Evolutionary conservation across 2,888 invertebrate species (phyloP).

Genomic region (Lacanobia oleracea): DNA sequence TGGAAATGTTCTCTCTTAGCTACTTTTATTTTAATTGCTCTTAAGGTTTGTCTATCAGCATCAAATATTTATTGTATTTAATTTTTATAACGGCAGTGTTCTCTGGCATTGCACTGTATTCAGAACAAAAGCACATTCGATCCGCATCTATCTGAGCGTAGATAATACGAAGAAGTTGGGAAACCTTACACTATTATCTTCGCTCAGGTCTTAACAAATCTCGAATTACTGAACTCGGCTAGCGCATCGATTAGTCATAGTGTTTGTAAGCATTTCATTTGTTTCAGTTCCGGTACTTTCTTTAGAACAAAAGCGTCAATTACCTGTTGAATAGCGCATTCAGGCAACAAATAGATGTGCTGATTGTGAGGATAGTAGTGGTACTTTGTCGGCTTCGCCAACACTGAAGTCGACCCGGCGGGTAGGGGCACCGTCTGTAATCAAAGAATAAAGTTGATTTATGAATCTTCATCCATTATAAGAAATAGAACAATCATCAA

Average conservation of each 20-base stretch:
- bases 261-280: constrained; percentile 55
- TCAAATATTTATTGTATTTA: constrained; percentile 16
- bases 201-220: constrained; percentile 38
- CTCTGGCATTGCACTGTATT: constrained; percentile 44
- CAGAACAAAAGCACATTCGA: constrained; percentile 54
- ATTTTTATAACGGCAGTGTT: constrained; percentile 18
- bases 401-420: constrained; percentile 92
- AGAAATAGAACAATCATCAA: constrained; percentile 55
- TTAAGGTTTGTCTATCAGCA: constrained; percentile 5
- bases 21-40: constrained; percentile 26
- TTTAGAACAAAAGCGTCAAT: constrained; percentile 69
- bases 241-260: constrained; percentile 44
- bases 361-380: constrained; percentile 98
- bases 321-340: constrained; percentile 98
- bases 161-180: constrained; percentile 30
- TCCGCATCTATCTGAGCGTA: constrained; percentile 28
- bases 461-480: constrained; percentile 50
- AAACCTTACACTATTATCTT: constrained; percentile 39
- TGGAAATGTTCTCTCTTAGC: constrained; percentile 20
- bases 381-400: constrained; percentile 97
- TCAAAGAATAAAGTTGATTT: constrained; percentile 70
- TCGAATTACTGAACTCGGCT: constrained; percentile 35
- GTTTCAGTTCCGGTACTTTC: constrained; percentile 56
- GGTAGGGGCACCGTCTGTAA: constrained; percentile 93
- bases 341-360: constrained; percentile 97